These are phyloP conservation scores for Epinotia nisella DNA, from an alignment of 2,888 invertebrate species.

Conservation along the genomic window DNA sequence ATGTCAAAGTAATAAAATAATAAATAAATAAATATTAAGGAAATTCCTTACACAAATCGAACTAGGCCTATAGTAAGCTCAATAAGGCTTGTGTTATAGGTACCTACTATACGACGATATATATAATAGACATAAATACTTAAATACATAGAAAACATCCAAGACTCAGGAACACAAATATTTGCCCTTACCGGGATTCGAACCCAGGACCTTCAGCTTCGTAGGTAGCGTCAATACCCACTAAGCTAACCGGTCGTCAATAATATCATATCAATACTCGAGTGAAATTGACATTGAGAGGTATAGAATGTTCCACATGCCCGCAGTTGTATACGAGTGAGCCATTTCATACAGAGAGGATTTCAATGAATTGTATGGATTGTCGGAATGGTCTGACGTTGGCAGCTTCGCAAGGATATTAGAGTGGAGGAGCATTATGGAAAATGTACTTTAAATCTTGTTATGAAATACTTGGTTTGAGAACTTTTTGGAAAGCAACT, in stretches of 20 bases:
- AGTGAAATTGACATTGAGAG: not conserved
- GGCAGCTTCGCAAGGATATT: conserved; percentile 3
- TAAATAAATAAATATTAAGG: too few relatives aligned
- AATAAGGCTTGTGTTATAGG: too few relatives aligned
- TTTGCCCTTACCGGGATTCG: too few relatives aligned
- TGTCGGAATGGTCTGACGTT: conserved; percentile 5
- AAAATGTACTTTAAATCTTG: not conserved
- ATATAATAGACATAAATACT: too few relatives aligned
- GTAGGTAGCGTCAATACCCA: too few relatives aligned
- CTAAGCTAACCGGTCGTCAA: too few relatives aligned
- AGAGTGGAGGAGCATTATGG: not conserved
- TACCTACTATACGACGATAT: too few relatives aligned
- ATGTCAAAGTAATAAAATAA: not conserved
- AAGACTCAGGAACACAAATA: too few relatives aligned
- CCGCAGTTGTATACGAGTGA: not conserved
- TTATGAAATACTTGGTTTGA: not conserved
- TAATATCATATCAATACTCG: not conserved
- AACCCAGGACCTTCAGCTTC: too few relatives aligned
- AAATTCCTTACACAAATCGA: too few relatives aligned
- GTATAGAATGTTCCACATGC: conserved; percentile 12
- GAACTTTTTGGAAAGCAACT: not conserved
- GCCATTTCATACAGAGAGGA: conserved; percentile 9
- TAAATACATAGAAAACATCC: too few relatives aligned
- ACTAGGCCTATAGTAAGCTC: too few relatives aligned
- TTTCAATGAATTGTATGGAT: conserved; percentile 28